Conservation (phyloP, 2,888 invertebrate genomes). For the Pandemis corylana region DNA sequence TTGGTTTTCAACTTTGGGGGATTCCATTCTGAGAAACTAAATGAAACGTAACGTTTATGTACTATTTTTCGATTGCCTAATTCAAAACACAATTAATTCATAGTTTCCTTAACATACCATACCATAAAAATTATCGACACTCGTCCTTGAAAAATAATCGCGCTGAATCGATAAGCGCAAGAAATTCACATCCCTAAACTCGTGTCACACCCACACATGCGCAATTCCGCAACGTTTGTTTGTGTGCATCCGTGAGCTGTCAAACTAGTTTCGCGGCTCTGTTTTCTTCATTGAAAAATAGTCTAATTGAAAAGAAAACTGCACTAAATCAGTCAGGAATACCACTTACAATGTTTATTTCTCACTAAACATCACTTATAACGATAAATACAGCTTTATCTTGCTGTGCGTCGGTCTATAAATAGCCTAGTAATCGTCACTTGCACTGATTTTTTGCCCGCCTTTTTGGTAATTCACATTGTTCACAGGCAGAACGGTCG, state of each 20-base stretch:
- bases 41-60: conserved; percentile 33
- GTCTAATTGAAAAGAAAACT: conserved; percentile 52
- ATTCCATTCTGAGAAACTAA: conserved; percentile 59
- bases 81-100: neutral
- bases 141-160: conserved; percentile 74
- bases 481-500: conserved; percentile 52
- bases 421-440: conserved; percentile 76
- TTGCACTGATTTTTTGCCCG: conserved; percentile 77
- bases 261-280: conserved; percentile 79
- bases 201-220: conserved; percentile 68
- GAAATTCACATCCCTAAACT: conserved; percentile 77
- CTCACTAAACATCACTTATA: conserved; percentile 49
- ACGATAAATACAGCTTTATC: conserved; percentile 62
- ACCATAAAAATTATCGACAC: conserved; percentile 47
- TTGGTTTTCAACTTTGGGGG: conserved; percentile 55
- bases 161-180: conserved; percentile 77
- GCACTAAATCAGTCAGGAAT: conserved; percentile 46
- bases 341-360: conserved; percentile 52
- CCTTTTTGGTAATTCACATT: conserved; percentile 70
- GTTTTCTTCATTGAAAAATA: conserved; percentile 50
- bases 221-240: conserved; percentile 51
- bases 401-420: conserved; percentile 72
- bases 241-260: conserved; percentile 75
- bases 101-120: conserved; percentile 13
- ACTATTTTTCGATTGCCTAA: conserved; percentile 4